Conservation (phyloP, 2,113 vertebrate species). For the Boulengeromyrus knoepffleri region DNA sequence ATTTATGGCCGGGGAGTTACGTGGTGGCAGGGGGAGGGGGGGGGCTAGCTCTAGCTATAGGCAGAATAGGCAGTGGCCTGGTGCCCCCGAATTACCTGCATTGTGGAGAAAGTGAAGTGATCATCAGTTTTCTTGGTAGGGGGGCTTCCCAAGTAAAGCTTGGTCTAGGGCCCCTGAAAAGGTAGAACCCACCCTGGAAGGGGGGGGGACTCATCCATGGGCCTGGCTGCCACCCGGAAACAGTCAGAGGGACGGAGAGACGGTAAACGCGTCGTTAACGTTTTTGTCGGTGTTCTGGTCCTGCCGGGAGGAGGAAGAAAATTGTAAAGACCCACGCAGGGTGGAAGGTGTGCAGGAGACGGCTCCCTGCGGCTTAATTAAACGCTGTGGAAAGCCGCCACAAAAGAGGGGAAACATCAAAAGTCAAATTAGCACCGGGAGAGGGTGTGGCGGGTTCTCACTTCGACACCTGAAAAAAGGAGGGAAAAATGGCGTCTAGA, state of each 20-base stretch:
- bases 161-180: background rate
- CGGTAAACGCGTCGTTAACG: background rate
- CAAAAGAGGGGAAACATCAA: slow-evolving; percentile 46
- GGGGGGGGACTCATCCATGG: background rate
- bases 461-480: slow-evolving; percentile 27
- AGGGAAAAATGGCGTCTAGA: background rate
- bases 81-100: background rate
- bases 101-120: background rate
- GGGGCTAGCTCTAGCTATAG: background rate
- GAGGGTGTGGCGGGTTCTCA: slow-evolving; percentile 42
- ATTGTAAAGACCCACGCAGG: slow-evolving; percentile 42
- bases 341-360: slow-evolving; percentile 27
- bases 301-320: background rate
- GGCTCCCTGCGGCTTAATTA: slow-evolving; percentile 56
- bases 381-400: slow-evolving; percentile 37
- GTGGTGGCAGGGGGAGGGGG: background rate
- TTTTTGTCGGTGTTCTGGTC: background rate
- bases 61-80: background rate
- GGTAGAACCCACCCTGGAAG: background rate
- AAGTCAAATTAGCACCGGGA: slow-evolving; percentile 45
- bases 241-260: background rate
- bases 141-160: background rate
- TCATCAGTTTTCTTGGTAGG: background rate
- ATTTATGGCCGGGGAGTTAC: background rate
- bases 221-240: background rate